Base-by-base conservation (phyloP, 2,113 vertebrate genomes). In the Corapipo altera region DNA sequence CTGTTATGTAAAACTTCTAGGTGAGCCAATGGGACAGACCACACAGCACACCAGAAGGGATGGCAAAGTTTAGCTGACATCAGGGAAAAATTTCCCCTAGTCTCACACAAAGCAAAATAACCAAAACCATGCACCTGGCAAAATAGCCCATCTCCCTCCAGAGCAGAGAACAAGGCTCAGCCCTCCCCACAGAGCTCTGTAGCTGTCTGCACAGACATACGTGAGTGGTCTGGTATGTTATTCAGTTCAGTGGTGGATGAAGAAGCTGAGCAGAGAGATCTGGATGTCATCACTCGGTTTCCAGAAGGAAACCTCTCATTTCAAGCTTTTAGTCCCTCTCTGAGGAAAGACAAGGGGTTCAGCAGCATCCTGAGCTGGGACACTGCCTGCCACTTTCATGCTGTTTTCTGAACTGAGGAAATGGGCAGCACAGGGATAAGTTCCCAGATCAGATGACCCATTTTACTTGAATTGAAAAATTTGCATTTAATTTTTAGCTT, bases 391-490 rank as follows among this genome's bases (percentile, higher is more conserved):
- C 8, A 1, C 65, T 89, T 44, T 41, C 44, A 26, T 0, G 0
- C 16, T 51, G 28, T 48, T 79, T 76, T 15, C 27, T 85, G 44
- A 65, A n/a, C 21, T 5, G 2, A 57, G 33, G 41, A 85, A 43
- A 65, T 6, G 69, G 80, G 46, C 37, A 77, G 28, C 46, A 37
- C 6, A 12, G 76, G 55, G 59, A 30, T 33, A 54, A 21, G 20
- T 61, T 82, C 67, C 54, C 85, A 69, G 44, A 70, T 52, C 44
- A 66, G 85, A 49, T 85, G 49, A 70, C 71, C 82, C 13, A 54
- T 85, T 97, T 93, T 70, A 85, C 54, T 79, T 65, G 79, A 92
- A 81, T 9, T 59, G 72, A 85, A 93, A 41, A 89, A 65, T 76
- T 88, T 88, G 30, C 37, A 37, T 95, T 90, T 94, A 26, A 49